These are phyloP conservation scores for Drosophila koepferae DNA, from an alignment of 2,888 invertebrate species.

Conservation along the genomic window DNA sequence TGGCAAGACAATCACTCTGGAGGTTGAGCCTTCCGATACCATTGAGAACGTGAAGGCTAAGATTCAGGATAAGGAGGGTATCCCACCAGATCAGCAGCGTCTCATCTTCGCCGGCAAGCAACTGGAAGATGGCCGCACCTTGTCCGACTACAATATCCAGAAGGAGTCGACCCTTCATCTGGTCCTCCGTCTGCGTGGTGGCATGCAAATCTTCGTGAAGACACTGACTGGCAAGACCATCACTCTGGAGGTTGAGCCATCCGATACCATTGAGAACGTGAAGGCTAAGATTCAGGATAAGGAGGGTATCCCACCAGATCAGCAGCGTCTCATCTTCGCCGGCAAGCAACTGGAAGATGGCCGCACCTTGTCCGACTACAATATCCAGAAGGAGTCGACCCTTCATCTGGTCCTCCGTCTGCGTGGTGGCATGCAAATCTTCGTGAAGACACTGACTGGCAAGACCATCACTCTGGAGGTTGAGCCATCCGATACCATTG, in stretches of 20 bases:
- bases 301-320: slow-evolving; percentile 46
- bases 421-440: slow-evolving; percentile 89
- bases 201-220: slow-evolving; percentile 84
- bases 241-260: slow-evolving; percentile 40
- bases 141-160: slow-evolving; percentile 97
- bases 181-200: slow-evolving; percentile 91
- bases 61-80: slow-evolving; percentile 77
- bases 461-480: slow-evolving; percentile 79
- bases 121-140: slow-evolving; percentile 95
- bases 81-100: slow-evolving; percentile 77
- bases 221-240: slow-evolving; percentile 51
- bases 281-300: slow-evolving; percentile 54
- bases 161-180: slow-evolving; percentile 95
- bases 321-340: slow-evolving; percentile 71
- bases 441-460: slow-evolving; percentile 77
- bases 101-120: slow-evolving; percentile 87
- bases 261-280: slow-evolving; percentile 48
- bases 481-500: slow-evolving; percentile 72
- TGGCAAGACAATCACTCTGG: slow-evolving; percentile 50
- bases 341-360: slow-evolving; percentile 90
- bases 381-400: slow-evolving; percentile 80
- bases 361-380: slow-evolving; percentile 90
- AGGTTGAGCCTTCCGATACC: slow-evolving; percentile 42
- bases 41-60: slow-evolving; percentile 74
- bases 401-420: slow-evolving; percentile 92